Evolutionary conservation across 2,113 vertebrate genomes (phyloP).

Genomic region (Collichthys lucidus): DNA sequence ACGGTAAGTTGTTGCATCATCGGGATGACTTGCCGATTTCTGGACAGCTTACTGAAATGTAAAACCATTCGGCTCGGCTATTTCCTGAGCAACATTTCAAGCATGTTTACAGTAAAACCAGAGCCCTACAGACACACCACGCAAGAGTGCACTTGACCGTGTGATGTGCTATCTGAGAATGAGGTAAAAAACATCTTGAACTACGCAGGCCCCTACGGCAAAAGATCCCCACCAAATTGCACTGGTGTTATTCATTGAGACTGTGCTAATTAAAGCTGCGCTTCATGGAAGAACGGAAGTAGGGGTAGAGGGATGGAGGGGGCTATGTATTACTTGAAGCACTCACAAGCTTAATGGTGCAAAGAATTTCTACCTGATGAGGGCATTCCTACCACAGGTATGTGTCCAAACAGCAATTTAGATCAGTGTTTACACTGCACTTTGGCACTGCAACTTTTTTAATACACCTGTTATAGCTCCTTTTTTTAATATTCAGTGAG

Average conservation of each 20-base stretch:
- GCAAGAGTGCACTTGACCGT: slow-evolving; percentile 51
- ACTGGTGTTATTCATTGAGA: slow-evolving; percentile 64
- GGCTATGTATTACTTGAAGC: slow-evolving; percentile 55
- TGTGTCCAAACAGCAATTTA: slow-evolving; percentile 64
- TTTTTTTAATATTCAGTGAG: slow-evolving; percentile 41
- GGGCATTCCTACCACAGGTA: slow-evolving; percentile 66
- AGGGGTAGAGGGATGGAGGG: slow-evolving; percentile 1
- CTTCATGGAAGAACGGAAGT: slow-evolving; percentile 46
- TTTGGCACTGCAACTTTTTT: slow-evolving; percentile 38
- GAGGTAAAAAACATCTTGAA: slow-evolving; percentile 60
- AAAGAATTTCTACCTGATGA: slow-evolving; percentile 67
- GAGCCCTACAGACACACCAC: slow-evolving; percentile 34
- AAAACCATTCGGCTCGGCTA: slow-evolving; percentile 12
- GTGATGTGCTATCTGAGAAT: slow-evolving; percentile 49
- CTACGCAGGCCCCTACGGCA: slow-evolving; percentile 19
- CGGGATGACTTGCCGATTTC: slow-evolving; percentile 6
- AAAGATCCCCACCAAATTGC: slow-evolving; percentile 55
- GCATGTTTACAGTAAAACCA: slow-evolving; percentile 68
- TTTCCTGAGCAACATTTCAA: slow-evolving; percentile 55
- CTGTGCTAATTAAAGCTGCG: slow-evolving; percentile 74
- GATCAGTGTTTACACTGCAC: slow-evolving; percentile 69
- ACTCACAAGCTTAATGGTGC: slow-evolving; percentile 68
- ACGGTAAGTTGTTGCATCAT: slow-evolving; percentile 34
- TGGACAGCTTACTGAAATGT: slow-evolving; percentile 33
- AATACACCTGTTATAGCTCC: slow-evolving; percentile 10